Evolutionary conservation across 2,888 invertebrate species (phyloP).

Genomic region (Orthosia cruda): DNA sequence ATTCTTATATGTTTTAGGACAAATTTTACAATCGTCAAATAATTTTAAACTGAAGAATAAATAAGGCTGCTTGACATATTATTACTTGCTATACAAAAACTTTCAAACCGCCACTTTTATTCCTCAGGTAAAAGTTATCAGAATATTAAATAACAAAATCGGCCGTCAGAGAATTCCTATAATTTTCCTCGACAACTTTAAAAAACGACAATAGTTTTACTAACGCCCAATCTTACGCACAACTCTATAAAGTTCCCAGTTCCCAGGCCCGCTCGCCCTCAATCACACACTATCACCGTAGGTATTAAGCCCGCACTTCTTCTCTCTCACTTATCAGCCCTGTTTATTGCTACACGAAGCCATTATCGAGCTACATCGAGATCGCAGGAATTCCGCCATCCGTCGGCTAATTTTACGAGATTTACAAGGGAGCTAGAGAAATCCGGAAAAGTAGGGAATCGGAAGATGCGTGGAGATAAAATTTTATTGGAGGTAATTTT

Average conservation of each 20-base stretch:
- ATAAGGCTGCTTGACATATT: no score
- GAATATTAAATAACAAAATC: no score
- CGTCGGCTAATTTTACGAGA: slow-evolving; percentile 67
- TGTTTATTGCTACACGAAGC: slow-evolving; percentile 81
- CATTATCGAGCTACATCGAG: slow-evolving; percentile 77
- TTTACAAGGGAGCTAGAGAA: slow-evolving; percentile 57
- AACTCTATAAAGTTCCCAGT: slow-evolving; percentile 44
- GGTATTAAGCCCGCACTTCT: slow-evolving; percentile 64
- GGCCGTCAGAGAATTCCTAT: neutral
- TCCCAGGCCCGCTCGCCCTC: slow-evolving; percentile 14
- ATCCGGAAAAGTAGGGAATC: slow-evolving; percentile 30
- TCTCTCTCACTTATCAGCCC: slow-evolving; percentile 70
- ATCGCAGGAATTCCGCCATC: slow-evolving; percentile 43
- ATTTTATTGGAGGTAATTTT: slow-evolving; percentile 55
- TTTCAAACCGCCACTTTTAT: no score
- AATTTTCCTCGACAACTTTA: neutral
- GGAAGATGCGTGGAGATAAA: slow-evolving; percentile 57
- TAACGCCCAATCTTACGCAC: neutral
- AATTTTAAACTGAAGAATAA: no score
- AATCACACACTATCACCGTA: slow-evolving; percentile 52
- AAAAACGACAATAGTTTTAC: neutral
- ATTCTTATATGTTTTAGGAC: no score
- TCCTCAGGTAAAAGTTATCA: no score
- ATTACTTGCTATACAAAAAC: no score
- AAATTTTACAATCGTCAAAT: no score